Evolutionary conservation across 2,113 vertebrate species (phyloP).

Genomic region (Corydoras maculifer): DNA sequence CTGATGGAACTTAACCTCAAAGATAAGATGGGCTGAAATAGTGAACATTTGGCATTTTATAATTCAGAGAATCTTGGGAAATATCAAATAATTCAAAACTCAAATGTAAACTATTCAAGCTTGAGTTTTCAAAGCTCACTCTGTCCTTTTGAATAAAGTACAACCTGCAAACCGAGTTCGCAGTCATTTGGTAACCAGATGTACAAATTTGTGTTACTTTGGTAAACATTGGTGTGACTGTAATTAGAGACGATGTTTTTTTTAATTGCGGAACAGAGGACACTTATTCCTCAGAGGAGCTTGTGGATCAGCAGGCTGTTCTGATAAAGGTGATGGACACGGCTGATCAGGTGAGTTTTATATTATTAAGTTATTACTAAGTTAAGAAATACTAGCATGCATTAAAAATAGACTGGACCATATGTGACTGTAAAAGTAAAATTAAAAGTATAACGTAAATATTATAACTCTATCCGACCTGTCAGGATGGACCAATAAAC

Average conservation of each 20-base stretch:
- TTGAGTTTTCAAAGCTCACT: constrained; percentile 1
- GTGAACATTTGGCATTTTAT: background rate
- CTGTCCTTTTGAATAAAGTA: constrained; percentile 11
- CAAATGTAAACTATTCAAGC: constrained; percentile 8
- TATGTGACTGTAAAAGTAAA: too few species aligned
- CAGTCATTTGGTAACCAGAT: constrained; percentile 21
- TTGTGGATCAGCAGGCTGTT: constrained; percentile 79
- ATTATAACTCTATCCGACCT: background rate
- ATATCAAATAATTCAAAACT: constrained; percentile 4
- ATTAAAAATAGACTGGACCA: too few species aligned
- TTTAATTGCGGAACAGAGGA: constrained; percentile 69
- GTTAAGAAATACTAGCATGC: too few species aligned
- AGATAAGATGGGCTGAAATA: constrained; percentile 1
- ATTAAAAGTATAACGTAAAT: too few species aligned
- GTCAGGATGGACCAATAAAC: constrained; percentile 76
- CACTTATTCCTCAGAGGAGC: constrained; percentile 79
- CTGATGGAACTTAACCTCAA: background rate
- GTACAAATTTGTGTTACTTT: background rate
- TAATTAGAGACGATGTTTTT: constrained; percentile 3
- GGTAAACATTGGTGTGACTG: background rate
- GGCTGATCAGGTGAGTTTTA: constrained; percentile 74
- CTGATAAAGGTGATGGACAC: constrained; percentile 87
- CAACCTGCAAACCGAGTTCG: background rate
- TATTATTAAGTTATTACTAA: too few species aligned
- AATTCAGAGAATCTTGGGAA: background rate